Percentiles rank a stretch among this genome's conserved stretches.
phyloP scores from a whole-genome alignment of 1,140 invertebrate species.

The Hyposmocoma kahamanoa region DNA sequence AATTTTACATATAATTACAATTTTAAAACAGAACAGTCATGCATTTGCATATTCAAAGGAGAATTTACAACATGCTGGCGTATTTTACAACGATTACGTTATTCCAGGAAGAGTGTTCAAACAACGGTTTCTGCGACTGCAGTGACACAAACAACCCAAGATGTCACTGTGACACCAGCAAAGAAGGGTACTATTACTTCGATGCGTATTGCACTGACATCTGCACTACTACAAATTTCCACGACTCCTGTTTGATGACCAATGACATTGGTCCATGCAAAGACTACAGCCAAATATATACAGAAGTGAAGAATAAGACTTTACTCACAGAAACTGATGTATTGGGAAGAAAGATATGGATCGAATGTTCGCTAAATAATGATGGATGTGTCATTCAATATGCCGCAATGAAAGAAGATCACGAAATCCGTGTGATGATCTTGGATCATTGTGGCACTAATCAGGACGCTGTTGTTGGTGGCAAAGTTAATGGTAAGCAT shows the following conservation, averaged over 20 bases:
- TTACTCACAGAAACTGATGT: constrained; percentile 22
- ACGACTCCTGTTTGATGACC: constrained; percentile 21
- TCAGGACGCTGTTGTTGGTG: not conserved
- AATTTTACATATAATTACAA: too few species aligned
- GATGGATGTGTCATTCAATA: constrained; percentile 37
- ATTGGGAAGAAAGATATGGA: constrained; percentile 35
- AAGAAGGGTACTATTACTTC: constrained; percentile 46
- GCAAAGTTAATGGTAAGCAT: not conserved
- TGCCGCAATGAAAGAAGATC: constrained; percentile 35
- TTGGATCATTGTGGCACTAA: constrained; percentile 23
- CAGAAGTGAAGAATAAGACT: constrained; percentile 23
- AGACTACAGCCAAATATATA: constrained; percentile 17
- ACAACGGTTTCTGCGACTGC: constrained; percentile 52
- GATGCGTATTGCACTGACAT: constrained; percentile 45
- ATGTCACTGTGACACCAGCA: constrained; percentile 35
- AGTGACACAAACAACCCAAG: constrained; percentile 29
- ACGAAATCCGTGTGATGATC: constrained; percentile 35
- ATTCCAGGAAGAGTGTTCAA: constrained; percentile 39
- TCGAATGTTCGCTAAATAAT: constrained; percentile 35
- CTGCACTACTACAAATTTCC: constrained; percentile 34
- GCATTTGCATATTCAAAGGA: too few species aligned
- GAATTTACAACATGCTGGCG: too few species aligned
- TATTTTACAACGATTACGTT: too few species aligned
- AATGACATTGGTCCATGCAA: not conserved
- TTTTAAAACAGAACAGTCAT: too few species aligned